These are phyloP conservation scores for Cyprinodon tularosa DNA, from an alignment of 2,113 vertebrate genomes.

Conservation along the genomic window DNA sequence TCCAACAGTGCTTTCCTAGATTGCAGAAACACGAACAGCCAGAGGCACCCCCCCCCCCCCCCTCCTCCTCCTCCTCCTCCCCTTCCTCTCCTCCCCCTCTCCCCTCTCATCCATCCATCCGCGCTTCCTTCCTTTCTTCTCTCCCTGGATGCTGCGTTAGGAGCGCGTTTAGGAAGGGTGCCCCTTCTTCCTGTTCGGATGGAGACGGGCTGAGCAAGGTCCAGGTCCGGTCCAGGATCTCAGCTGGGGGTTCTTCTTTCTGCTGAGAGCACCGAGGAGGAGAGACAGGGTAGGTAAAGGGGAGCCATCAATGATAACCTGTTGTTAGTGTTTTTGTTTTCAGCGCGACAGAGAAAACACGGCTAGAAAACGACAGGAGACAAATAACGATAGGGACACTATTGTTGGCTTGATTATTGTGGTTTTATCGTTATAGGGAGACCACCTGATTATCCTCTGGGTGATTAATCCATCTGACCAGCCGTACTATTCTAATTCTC, in stretches of 20 bases:
- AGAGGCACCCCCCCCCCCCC: slow-evolving; percentile 27
- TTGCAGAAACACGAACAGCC: slow-evolving; percentile 40
- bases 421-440: slow-evolving; percentile 7
- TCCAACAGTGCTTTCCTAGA: background rate
- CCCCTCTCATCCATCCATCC: slow-evolving; percentile 25
- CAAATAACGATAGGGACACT: background rate
- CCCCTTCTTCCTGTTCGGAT: slow-evolving; percentile 37
- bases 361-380: background rate
- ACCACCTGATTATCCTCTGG: slow-evolving; percentile 8
- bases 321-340: slow-evolving; percentile 64
- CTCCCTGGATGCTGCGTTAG: slow-evolving; percentile 52
- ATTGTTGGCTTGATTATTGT: background rate
- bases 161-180: slow-evolving; percentile 46
- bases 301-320: slow-evolving; percentile 65
- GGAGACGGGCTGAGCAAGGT: slow-evolving; percentile 52
- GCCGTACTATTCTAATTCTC: background rate
- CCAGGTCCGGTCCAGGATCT: slow-evolving; percentile 29
- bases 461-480: background rate
- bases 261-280: background rate
- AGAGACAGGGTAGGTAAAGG: background rate
- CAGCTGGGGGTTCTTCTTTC: slow-evolving; percentile 2
- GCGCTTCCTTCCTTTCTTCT: slow-evolving; percentile 27
- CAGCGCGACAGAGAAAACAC: background rate
- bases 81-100: background rate
- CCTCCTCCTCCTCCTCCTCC: no score